Conservation (phyloP, 2,113 vertebrate genomes). For the Malurus cyaneus region DNA sequence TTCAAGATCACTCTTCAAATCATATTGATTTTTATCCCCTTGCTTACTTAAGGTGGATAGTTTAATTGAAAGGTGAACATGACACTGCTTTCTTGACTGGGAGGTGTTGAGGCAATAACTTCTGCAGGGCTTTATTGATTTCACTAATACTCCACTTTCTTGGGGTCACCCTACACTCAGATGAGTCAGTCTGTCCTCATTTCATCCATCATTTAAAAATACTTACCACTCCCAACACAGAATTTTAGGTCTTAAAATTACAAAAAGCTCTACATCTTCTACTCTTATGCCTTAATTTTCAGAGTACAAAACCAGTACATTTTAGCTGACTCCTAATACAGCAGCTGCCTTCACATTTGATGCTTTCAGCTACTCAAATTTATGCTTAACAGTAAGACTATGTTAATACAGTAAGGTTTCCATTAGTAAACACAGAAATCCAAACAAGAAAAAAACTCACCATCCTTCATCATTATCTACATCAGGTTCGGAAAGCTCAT, state of each 20-base stretch:
- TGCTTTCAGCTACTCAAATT: not conserved
- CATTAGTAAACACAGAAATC: not conserved
- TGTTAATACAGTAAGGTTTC: not conserved
- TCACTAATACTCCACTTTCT: not conserved
- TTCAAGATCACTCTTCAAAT: not conserved
- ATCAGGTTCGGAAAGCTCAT: conserved; percentile 82
- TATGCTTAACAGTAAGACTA: not conserved
- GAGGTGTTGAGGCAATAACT: not conserved
- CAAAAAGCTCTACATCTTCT: not conserved
- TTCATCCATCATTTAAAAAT: not conserved
- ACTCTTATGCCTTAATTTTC: not conserved
- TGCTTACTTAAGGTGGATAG: not conserved
- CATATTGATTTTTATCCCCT: not conserved
- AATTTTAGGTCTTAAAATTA: not conserved
- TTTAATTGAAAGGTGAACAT: not conserved
- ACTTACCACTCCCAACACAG: not conserved
- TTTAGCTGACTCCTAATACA: not conserved
- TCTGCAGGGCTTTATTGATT: not conserved
- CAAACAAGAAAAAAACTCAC: conserved; percentile 71
- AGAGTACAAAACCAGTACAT: not conserved
- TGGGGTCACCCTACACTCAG: not conserved
- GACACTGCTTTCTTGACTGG: not conserved
- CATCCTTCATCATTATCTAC: conserved; percentile 91
- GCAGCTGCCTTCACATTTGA: not conserved
- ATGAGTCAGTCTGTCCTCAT: not conserved